Percentiles rank a stretch among this genome's conserved stretches.
Conservation (phyloP, 1,140 invertebrate species). For the Teleopsis dalmanni region DNA sequence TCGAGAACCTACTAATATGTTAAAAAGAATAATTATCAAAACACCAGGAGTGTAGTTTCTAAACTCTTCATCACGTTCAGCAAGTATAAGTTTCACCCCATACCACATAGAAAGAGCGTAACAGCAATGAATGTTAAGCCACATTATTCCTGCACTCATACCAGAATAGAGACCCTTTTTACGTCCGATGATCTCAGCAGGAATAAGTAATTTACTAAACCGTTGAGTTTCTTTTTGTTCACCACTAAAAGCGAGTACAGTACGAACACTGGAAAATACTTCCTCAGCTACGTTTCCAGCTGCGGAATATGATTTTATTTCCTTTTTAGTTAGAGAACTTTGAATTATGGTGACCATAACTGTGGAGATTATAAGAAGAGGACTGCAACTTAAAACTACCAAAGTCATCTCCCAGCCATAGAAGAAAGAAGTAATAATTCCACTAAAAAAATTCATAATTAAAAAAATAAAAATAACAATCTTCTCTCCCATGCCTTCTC, state of each 20-base stretch:
- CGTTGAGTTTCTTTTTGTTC: conserved; percentile 69
- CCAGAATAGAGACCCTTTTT: conserved; percentile 68
- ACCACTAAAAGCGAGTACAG: conserved; percentile 80
- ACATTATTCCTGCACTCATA: conserved; percentile 65
- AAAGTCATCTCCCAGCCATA: conserved; percentile 87
- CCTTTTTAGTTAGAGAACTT: conserved; percentile 63
- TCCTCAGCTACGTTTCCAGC: conserved; percentile 82
- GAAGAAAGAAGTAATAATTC: conserved; percentile 70
- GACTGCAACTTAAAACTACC: conserved; percentile 74
- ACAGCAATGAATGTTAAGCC: conserved; percentile 72
- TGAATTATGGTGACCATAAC: conserved; percentile 63
- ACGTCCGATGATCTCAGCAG: conserved; percentile 59
- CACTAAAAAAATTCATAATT: conserved; percentile 66
- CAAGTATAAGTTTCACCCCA: conserved; percentile 59
- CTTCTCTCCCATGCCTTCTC: conserved; percentile 92
- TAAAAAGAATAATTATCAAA: conserved; percentile 69
- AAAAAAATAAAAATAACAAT: conserved; percentile 73
- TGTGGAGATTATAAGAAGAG: conserved; percentile 62
- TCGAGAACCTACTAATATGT: conserved; percentile 76
- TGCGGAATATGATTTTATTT: conserved; percentile 71
- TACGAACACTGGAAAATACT: conserved; percentile 70
- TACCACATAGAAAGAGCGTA: conserved; percentile 82
- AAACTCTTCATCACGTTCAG: conserved; percentile 48
- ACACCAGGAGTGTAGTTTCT: conserved; percentile 54
- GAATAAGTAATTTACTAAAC: conserved; percentile 52